Evolutionary conservation across 2,113 vertebrate genomes (phyloP).

Genomic region (Xerus inauris): DNA sequence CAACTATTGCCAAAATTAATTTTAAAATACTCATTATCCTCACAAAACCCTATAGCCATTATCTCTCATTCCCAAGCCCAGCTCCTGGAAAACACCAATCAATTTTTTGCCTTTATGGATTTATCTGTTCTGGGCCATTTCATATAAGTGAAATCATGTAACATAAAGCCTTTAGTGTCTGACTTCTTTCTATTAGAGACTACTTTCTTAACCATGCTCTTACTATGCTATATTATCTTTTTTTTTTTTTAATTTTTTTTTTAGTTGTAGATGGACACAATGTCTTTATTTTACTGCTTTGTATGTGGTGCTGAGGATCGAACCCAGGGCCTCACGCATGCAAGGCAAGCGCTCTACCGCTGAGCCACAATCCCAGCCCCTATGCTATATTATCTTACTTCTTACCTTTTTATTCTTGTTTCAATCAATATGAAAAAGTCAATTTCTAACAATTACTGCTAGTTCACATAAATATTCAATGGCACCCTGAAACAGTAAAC

Average conservation of each 20-base stretch:
- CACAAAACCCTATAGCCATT: background rate
- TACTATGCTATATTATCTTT: background rate
- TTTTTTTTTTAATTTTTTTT: too few species aligned
- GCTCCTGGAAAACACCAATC: background rate
- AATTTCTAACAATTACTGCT: conserved; percentile 48
- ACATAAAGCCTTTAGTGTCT: background rate
- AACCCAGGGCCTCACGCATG: too few species aligned
- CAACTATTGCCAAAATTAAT: background rate
- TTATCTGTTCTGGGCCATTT: background rate
- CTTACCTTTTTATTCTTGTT: conserved; percentile 16
- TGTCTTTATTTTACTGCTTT: too few species aligned
- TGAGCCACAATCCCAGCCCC: too few species aligned
- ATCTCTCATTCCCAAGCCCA: background rate
- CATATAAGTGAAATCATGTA: background rate
- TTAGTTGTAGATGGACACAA: too few species aligned
- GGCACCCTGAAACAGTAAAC: background rate
- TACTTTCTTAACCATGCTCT: conserved; percentile 3
- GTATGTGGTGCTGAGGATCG: too few species aligned
- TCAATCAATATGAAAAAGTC: conserved; percentile 2
- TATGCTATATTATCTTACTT: too few species aligned
- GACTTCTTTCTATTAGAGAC: background rate
- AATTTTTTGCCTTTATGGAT: background rate
- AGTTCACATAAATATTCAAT: conserved; percentile 47
- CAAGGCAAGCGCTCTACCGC: too few species aligned
- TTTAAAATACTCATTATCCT: background rate